Evolutionary conservation across 2,888 invertebrate genomes (phyloP), one percentile per base, ranked within the genome.

Genomic region (Crioceris asparagi): DNA sequence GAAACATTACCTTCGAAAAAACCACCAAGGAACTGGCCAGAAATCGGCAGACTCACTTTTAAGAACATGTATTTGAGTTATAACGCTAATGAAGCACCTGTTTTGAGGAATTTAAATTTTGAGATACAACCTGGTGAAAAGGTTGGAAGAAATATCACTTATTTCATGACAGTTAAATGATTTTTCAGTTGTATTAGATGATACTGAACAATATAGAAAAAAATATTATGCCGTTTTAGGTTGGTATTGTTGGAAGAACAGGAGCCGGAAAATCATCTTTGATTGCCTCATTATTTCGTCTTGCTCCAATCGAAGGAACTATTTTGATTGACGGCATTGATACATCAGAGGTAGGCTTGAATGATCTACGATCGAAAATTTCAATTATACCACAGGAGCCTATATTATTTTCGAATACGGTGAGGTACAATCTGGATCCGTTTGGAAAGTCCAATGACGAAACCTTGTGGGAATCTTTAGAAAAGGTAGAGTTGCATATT

Each of bases 381-480:
- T 81, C 91, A 0, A 91, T 93, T 37, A 92, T 62, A 35, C 61
- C 61, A 0, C 92, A 92, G 68, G 88, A 90, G 53, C 90, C 91
- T 0, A 78, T 87, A 19, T 62, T 91, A 14, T 90, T 91, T 60
- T 83, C 83, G 0, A 84, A 83, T 6, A 77, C 82, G n/a, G 63
- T 91, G 32, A 71, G 90, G 4, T 41, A 79, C 56, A 90, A 90
- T 62, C 68, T 90, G 56, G 88, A 88, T 68, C 88, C 88, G 0
- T 83, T 87, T 56, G 71, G 74, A 29, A 75, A 80, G 51, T 76
- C 74, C 45, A 68, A 71, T 0, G 88, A 88, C 50, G 72, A 68
- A 0, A 71, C 73, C 16, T 69, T 90, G 41, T 88, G 88, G 87
- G 68, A 70, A 36, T 83, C 81, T 0, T 64, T 90, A 32, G 75